Evolutionary conservation across 1,140 invertebrate genomes (phyloP).

Genomic region (Bombus fervidus): DNA sequence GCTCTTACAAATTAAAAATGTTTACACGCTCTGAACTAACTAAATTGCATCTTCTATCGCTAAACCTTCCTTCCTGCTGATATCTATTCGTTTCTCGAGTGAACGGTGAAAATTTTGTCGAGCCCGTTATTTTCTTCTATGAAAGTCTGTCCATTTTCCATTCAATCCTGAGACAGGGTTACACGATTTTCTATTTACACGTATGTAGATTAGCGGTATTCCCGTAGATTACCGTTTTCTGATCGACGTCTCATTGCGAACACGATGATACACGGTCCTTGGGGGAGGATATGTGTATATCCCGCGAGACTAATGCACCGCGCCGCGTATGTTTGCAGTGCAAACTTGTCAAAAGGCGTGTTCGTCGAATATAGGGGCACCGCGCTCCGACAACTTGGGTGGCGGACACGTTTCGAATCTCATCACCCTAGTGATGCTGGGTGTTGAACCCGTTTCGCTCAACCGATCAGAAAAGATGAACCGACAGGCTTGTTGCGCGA

Average conservation of each 20-base stretch:
- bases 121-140: background rate
- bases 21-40: background rate
- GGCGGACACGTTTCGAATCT: slow-evolving; percentile 51
- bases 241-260: slow-evolving; percentile 41
- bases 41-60: background rate
- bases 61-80: background rate
- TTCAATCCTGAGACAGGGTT: background rate
- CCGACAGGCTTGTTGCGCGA: slow-evolving; percentile 35
- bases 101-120: background rate
- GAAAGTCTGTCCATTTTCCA: slow-evolving; percentile 15
- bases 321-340: slow-evolving; percentile 44
- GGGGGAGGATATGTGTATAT: background rate
- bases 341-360: slow-evolving; percentile 52
- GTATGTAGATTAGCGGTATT: slow-evolving; percentile 3
- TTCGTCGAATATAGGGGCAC: slow-evolving; percentile 39
- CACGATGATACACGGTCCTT: background rate
- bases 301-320: slow-evolving; percentile 27
- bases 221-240: slow-evolving; percentile 37
- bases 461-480: slow-evolving; percentile 47
- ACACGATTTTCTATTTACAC: slow-evolving; percentile 22
- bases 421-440: slow-evolving; percentile 40
- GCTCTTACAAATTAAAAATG: too few relatives aligned
- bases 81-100: background rate
- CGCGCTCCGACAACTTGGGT: slow-evolving; percentile 51
- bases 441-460: slow-evolving; percentile 48